Evolutionary conservation across 2,888 invertebrate species (phyloP), one percentile per base, ranked within the genome.

Genomic region (Cerastis leucographa): DNA sequence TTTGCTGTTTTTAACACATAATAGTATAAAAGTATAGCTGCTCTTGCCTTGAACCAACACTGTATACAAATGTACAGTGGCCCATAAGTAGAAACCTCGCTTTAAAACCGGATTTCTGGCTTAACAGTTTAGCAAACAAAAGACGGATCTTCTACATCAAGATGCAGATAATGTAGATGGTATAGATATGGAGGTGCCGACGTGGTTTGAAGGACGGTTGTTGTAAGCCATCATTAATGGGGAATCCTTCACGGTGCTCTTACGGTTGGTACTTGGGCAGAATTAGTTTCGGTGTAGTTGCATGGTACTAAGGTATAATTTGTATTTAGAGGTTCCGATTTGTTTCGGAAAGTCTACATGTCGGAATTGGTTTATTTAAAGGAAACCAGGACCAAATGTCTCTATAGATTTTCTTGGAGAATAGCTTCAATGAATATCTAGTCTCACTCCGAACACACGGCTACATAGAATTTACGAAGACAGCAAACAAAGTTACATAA

Each of bases 81-180:
- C 6, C 6, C 11, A 49, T 22, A 46, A 22, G 25, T 25, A 64
- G 3, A 29, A n/a, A 71, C 29, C 49, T 54, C 29, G 8, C 12
- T 1, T 29, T 51, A 5, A n/a, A 29, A 76, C 67, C 59, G 70
- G 67, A 73, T 68, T 76, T 68, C 71, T 62, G 59, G 59, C 61
- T 62, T 71, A 35, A 40, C 67, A 54, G 54, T 25, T 49, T 25
- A 71, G 51, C 56, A 67, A 72, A 83, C 83, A 83, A 83, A 74
- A 59, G 68, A 66, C 84, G 84, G 76, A 84, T 76, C 71, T 80
- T 59, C 62, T 56, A 35, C 49, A 71, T 83, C 64, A 29, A 51
- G 78, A 74, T 66, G 54, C 25, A 56, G 40, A 77, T 76, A 68
- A 17, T 44, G 71, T n/a, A 29, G 79, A 75, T 83, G 40, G 51